Percentiles rank a stretch among this genome's conserved stretches.
These are phyloP conservation scores for Chiloscyllium plagiosum DNA, from an alignment of 2,113 vertebrate species.

Conservation along the genomic window DNA sequence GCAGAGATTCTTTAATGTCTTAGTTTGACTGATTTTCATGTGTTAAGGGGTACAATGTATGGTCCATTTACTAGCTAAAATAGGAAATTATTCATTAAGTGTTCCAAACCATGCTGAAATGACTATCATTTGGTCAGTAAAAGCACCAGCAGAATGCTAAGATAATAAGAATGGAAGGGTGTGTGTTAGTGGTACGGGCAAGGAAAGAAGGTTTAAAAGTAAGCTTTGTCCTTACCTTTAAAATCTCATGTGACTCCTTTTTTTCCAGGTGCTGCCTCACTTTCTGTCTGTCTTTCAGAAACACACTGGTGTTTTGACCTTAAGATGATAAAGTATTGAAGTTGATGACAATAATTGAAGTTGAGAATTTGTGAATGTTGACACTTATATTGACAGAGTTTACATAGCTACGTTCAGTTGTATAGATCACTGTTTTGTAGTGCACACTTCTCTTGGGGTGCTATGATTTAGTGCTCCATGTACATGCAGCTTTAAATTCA, in stretches of 20 bases:
- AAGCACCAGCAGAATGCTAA: not conserved
- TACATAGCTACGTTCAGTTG: not conserved
- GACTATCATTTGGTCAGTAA: not conserved
- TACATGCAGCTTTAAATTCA: not conserved
- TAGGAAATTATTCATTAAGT: not conserved
- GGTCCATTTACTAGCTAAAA: not conserved
- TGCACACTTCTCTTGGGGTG: not conserved
- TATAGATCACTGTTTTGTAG: not conserved
- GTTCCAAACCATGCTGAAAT: not conserved
- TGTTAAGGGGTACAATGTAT: not conserved
- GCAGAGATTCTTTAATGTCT: not conserved
- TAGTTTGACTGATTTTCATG: not conserved
- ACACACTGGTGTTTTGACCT: not conserved
- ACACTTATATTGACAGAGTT: not conserved
- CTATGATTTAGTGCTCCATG: not conserved
- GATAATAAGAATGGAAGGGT: not conserved
- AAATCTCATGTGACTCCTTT: not conserved
- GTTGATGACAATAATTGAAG: too few species aligned
- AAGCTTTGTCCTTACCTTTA: not conserved
- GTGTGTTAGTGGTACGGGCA: not conserved
- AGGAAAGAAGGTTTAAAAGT: not conserved
- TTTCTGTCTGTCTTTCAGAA: not conserved
- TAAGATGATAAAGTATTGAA: not conserved
- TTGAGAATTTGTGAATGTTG: not conserved
- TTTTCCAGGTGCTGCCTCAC: not conserved